These are phyloP conservation scores for Onthophagus taurus DNA, from an alignment of 1,140 invertebrate genomes.

Conservation along the genomic window DNA sequence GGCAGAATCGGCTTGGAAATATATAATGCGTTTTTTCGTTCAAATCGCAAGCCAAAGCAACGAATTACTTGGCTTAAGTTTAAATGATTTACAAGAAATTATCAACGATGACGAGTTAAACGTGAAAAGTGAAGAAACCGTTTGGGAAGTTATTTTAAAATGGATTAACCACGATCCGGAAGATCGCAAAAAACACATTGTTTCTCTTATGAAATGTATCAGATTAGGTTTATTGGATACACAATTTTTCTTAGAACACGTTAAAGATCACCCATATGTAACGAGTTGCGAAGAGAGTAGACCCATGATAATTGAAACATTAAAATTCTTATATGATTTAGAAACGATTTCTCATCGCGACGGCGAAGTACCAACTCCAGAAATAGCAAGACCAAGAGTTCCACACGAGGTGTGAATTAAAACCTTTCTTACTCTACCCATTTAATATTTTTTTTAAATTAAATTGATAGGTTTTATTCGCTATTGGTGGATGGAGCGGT, in stretches of 20 bases:
- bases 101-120: conserved; percentile 70
- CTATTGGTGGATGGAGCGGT: conserved; percentile 67
- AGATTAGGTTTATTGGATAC: conserved; percentile 77
- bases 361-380: conserved; percentile 50
- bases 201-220: conserved; percentile 62
- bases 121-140: conserved; percentile 53
- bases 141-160: conserved; percentile 53
- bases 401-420: too few relatives aligned
- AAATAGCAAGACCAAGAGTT: conserved; percentile 53
- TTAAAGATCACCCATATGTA: conserved; percentile 56
- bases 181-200: conserved; percentile 32
- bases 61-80: conserved; percentile 59
- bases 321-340: conserved; percentile 64
- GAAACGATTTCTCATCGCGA: conserved; percentile 55
- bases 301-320: conserved; percentile 63
- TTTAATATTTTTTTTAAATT: too few relatives aligned
- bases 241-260: conserved; percentile 62
- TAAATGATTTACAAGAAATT: conserved; percentile 59
- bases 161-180: conserved; percentile 48
- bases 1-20: conserved; percentile 55
- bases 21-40: conserved; percentile 63
- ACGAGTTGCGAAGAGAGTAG: conserved; percentile 51
- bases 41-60: conserved; percentile 56
- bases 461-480: conserved; percentile 63
- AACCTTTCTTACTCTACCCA: too few relatives aligned